Base-by-base conservation (phyloP, 2,113 vertebrate species). In the Fukomys damarensis region DNA sequence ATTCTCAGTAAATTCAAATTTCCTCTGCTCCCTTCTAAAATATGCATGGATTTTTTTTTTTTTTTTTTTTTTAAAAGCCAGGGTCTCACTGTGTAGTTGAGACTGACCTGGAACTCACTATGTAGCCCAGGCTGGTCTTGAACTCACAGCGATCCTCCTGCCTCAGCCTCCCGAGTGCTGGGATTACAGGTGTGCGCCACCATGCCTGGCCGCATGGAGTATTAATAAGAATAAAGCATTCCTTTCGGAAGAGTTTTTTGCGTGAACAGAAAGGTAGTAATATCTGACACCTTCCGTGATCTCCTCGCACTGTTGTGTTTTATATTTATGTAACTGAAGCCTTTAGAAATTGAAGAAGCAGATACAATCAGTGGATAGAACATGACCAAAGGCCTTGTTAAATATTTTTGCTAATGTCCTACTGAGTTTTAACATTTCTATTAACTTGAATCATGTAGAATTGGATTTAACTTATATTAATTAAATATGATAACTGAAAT, bases 371-470 rank as follows among this genome's bases (percentile, higher is more conserved):
- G 88, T 16, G 56, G 24, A 52, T 61, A 84, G 41, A 81, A 82
- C 2, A 66, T 30, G 59, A 94, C 68, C 4, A 49, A 83, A 88
- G 4, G 32, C 7, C 1, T 81, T 95, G 20, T 52, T 82, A 91
- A 72, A 63, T 94, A 77, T 91, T 95, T 86, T 68, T 63, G 43
- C 82, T 59, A 79, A n/a, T 63, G 6, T 52, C 5, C 9, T 59
- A 28, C 11, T 84, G 19, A n/a, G 84, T 87, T 93, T 84, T 76
- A 96, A 59, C 32, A 87, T 65, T 92, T 92, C 7, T 46, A 49
- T 86, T 91, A 70, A 92, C 10, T 89, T 94, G 74, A 24, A 43
- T 94, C 59, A 68, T 12, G 20, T 30, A 86, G 54, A 94, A 94
- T 38, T 89, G 2, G 2, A 68, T 49, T 96, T 86, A 72, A 93